A percentile compares a stretch with the other conserved stretches of the same genome.
Conservation (phyloP, 1,140 invertebrate genomes). For the Spodoptera frugiperda region DNA sequence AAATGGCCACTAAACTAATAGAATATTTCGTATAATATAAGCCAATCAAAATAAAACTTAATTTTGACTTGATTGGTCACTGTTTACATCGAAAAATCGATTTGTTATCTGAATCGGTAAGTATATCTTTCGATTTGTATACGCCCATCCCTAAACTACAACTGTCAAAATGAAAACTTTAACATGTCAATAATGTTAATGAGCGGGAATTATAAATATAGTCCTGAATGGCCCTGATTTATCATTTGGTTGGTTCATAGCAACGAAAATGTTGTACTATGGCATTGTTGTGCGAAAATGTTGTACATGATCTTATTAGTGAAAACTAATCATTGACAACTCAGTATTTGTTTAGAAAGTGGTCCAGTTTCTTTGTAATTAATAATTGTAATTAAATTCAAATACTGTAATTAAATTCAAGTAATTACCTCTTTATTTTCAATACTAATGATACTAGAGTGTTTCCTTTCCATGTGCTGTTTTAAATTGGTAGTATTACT, state of each 20-base stretch:
- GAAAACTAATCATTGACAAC: slow-evolving; percentile 2
- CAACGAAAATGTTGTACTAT: slow-evolving; percentile 1
- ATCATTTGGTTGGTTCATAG: slow-evolving; percentile 8
- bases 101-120: slow-evolving; percentile 7
- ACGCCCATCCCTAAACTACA: slow-evolving; percentile 3
- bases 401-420: no score
- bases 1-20: slow-evolving; percentile 7
- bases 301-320: neutral
- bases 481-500: slow-evolving; percentile 30
- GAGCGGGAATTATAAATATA: neutral
- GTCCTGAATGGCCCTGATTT: slow-evolving; percentile 17
- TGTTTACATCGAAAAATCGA: slow-evolving; percentile 6
- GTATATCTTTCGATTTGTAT: slow-evolving; percentile 11
- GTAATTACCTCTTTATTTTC: slow-evolving; percentile 14
- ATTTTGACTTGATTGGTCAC: slow-evolving; percentile 8
- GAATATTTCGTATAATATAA: neutral
- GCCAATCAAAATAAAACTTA: slow-evolving; percentile 12
- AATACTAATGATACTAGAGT: slow-evolving; percentile 15
- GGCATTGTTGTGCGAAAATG: neutral
- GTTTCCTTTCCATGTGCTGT: slow-evolving; percentile 32
- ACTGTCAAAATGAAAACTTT: neutral
- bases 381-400: no score
- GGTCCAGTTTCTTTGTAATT: neutral
- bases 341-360: slow-evolving; percentile 13
- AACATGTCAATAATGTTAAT: neutral